Evolutionary conservation across 2,888 invertebrate species (phyloP), one percentile per base, ranked within the genome.

Genomic region (Deilephila porcellus): DNA sequence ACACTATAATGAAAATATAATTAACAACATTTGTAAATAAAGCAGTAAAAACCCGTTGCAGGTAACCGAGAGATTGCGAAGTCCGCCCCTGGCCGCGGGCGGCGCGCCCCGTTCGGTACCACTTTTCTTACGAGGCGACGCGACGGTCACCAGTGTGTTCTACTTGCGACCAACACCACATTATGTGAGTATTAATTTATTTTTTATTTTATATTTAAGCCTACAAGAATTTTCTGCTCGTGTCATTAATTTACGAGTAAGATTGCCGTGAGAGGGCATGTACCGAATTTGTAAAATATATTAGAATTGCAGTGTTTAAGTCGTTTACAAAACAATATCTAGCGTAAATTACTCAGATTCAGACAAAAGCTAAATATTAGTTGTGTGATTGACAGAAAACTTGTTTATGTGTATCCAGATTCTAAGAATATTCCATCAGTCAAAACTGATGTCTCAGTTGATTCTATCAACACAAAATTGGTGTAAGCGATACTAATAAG

Each of bases 51-150:
- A 78, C 67, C 45, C 52, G 67, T 67, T 67, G 67, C 80, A 83
- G 78, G 79, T 78, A 75, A 74, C 75, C 76, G 79, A 67, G 77
- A 82, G 86, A 84, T 85, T 83, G 83, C 83, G 60, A 82, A 81
- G 78, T 77, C 79, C 75, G 84, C 83, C 78, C 77, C 77, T 76
- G 78, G 85, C 80, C 79, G 77, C 78, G 78, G 73, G 79, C 79
- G 67, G 67, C 25, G 67, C 67, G 67, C 67, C 67, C 67, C 67
- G 67, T 67, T 63, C 63, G 25, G 67, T 67, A 67, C 67, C 67
- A 67, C 67, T 67, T 67, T 67, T 67, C 67, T 67, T 62, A 60
- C 32, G 52, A 52, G 4, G 45, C 73, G 19, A 67, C 53, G 45
- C 73, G 19, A 67, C 53, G 53, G 19, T 32, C 64, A 60, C 64